A percentile compares a stretch with the other conserved stretches of the same genome.
These are phyloP conservation scores for Euphydryas editha DNA, from an alignment of 2,888 invertebrate genomes.

Conservation along the genomic window DNA sequence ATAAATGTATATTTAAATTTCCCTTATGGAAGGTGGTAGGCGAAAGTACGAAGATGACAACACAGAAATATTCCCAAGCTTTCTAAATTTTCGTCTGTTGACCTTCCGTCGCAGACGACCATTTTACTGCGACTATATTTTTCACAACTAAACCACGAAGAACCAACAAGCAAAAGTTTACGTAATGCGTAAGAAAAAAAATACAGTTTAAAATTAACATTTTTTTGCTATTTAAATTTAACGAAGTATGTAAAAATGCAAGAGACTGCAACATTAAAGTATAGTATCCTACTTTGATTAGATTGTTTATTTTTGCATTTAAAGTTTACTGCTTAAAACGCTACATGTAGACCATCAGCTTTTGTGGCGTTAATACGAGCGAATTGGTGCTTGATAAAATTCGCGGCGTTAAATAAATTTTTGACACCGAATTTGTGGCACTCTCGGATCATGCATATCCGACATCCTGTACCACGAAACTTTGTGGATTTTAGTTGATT, in stretches of 20 bases:
- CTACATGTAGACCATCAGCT: conserved; percentile 5
- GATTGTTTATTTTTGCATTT: background rate
- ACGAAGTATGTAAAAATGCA: too few species aligned
- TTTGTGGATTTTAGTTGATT: background rate
- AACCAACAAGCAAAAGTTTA: background rate
- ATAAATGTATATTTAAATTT: background rate
- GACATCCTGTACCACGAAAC: conserved; percentile 63
- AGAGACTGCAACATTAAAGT: conserved; percentile 7
- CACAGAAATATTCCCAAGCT: conserved; percentile 47
- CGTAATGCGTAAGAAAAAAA: background rate
- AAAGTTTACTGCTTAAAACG: conserved; percentile 8
- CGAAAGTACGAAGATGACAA: background rate
- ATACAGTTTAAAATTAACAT: background rate
- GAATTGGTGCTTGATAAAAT: conserved; percentile 51
- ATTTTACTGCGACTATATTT: conserved; percentile 29
- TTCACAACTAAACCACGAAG: conserved; percentile 12
- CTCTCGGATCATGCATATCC: conserved; percentile 66
- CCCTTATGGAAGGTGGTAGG: background rate
- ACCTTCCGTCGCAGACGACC: conserved; percentile 43
- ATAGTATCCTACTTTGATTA: background rate
- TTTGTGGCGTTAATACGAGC: conserved; percentile 28
- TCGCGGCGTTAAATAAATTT: conserved; percentile 69
- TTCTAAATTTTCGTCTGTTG: conserved; percentile 53
- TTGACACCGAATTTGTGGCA: conserved; percentile 72
- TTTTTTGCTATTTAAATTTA: too few species aligned